A percentile compares a stretch with the other conserved stretches of the same genome.
Conservation (phyloP, 1,140 invertebrate species). For the Danaus plexippus region DNA sequence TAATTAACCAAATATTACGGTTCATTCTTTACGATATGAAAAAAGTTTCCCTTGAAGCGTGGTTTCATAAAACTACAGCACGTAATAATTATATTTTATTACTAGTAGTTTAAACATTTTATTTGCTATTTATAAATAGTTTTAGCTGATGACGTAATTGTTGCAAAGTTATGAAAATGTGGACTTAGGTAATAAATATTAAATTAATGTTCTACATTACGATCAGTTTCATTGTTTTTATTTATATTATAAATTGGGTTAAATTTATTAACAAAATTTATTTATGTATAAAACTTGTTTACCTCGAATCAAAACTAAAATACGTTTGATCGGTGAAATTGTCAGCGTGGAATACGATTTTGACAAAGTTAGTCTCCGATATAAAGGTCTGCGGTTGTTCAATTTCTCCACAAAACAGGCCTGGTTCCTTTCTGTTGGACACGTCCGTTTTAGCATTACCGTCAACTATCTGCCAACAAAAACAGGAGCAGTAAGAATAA, state of each 20-base stretch:
- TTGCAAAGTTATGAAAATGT: no score
- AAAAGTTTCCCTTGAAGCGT: no score
- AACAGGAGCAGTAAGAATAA: neutral
- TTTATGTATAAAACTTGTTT: neutral
- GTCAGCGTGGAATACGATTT: slow-evolving; percentile 90
- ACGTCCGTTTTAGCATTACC: slow-evolving; percentile 87
- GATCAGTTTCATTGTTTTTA: neutral
- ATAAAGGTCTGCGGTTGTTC: slow-evolving; percentile 95
- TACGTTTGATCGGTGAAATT: slow-evolving; percentile 91
- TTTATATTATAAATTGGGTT: neutral
- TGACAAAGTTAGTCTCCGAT: slow-evolving; percentile 93
- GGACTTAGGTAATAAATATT: no score
- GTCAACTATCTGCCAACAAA: slow-evolving; percentile 52
- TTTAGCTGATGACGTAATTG: no score
- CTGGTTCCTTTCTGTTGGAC: slow-evolving; percentile 87
- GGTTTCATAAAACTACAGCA: no score
- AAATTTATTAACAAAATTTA: no score
- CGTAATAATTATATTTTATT: no score
- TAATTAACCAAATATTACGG: no score
- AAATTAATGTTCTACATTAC: no score
- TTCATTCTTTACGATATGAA: no score
- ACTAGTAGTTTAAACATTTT: no score
- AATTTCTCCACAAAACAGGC: slow-evolving; percentile 92
- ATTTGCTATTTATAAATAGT: no score
- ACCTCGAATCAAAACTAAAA: slow-evolving; percentile 75